Conservation (phyloP, 2,888 invertebrate genomes). For the Copidosoma aretas region DNA sequence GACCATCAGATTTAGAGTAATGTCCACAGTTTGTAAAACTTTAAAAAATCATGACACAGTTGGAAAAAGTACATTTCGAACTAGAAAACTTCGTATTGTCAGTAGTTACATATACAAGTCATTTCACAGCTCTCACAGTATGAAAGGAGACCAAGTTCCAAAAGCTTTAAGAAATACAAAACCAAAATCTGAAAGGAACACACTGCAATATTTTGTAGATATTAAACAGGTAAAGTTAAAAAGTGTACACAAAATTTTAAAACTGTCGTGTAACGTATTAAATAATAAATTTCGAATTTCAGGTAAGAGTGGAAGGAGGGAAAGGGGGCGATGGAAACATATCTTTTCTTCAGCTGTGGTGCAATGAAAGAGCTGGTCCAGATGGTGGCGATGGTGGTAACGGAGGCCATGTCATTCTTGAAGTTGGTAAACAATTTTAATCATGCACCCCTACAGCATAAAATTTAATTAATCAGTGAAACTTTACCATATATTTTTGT, state of each 20-base stretch:
- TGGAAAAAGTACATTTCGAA: conserved; percentile 19
- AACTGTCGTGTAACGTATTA: conserved; percentile 5
- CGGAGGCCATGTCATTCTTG: conserved; percentile 91
- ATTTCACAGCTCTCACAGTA: conserved; percentile 43
- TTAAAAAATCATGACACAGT: conserved; percentile 8
- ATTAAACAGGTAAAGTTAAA: conserved; percentile 51
- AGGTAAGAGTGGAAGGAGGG: conserved; percentile 77
- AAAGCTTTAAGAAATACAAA: conserved; percentile 52
- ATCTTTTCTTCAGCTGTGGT: conserved; percentile 82
- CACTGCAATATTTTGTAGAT: conserved; percentile 52
- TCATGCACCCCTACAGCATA: background rate
- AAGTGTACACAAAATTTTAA: conserved; percentile 10
- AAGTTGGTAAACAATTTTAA: conserved; percentile 49
- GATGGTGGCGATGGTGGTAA: conserved; percentile 97
- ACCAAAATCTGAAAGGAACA: conserved; percentile 47
- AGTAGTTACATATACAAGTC: conserved; percentile 37
- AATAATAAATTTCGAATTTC: conserved; percentile 3
- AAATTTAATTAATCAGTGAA: conserved; percentile 15
- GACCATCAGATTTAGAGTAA: conserved; percentile 11
- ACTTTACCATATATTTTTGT: conserved; percentile 18
- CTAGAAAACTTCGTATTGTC: conserved; percentile 21
- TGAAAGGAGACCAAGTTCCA: conserved; percentile 39
- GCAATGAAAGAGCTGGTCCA: conserved; percentile 90
- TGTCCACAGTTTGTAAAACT: conserved; percentile 16
- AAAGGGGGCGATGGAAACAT: conserved; percentile 93